These are phyloP conservation scores for Hyperoplus lanceolatus DNA, from an alignment of 2,797 vertebrate genomes.

Conservation along the genomic window DNA sequence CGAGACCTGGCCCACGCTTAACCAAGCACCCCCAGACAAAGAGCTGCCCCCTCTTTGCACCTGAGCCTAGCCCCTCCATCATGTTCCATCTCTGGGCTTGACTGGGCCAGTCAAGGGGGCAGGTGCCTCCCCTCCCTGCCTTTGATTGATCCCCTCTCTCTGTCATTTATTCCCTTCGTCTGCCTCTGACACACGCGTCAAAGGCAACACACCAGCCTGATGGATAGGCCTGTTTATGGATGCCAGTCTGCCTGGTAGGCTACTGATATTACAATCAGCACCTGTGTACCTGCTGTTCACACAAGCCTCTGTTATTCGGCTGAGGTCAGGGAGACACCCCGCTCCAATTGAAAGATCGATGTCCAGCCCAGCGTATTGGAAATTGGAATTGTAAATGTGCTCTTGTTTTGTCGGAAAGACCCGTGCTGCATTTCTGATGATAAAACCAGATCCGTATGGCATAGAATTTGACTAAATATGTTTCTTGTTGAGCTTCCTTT, in stretches of 20 bases:
- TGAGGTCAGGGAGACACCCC: conserved; percentile 70
- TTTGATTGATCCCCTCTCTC: conserved; percentile 86
- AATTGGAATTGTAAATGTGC: conserved; percentile 78
- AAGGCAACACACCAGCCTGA: conserved; percentile 82
- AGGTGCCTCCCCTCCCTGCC: conserved; percentile 77
- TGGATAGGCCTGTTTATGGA: conserved; percentile 86
- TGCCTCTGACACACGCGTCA: conserved; percentile 82
- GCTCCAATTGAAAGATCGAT: conserved; percentile 79
- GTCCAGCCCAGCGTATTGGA: conserved; percentile 54
- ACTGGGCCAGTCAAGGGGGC: conserved; percentile 80
- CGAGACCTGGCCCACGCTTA: conserved; percentile 71
- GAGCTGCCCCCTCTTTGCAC: conserved; percentile 76
- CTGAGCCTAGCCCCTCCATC: conserved; percentile 86
- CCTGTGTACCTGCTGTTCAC: conserved; percentile 85
- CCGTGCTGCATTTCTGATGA: conserved; percentile 53
- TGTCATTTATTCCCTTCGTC: conserved; percentile 83
- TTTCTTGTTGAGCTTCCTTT: conserved; percentile 12
- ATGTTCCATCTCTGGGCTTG: conserved; percentile 82
- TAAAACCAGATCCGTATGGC: conserved; percentile 40
- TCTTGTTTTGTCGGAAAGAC: conserved; percentile 51
- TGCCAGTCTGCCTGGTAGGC: conserved; percentile 85
- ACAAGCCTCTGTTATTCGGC: conserved; percentile 73
- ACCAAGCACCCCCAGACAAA: conserved; percentile 79
- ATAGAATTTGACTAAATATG: conserved; percentile 15
- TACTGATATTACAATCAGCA: conserved; percentile 86